Evolutionary conservation across 2,888 invertebrate species (phyloP).

Genomic region (Anthoptus insignis): DNA sequence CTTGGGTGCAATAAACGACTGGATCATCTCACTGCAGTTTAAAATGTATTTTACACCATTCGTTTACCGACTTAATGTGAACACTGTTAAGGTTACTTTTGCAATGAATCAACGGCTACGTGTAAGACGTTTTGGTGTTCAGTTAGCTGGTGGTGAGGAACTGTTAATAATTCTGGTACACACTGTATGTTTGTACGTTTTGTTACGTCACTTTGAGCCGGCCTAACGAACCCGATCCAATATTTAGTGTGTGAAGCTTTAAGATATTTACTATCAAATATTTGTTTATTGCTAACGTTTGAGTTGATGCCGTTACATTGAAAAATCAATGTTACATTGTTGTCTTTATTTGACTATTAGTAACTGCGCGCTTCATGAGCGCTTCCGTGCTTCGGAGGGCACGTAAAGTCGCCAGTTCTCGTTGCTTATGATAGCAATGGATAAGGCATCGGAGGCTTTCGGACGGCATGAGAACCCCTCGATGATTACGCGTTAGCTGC

Average conservation of each 20-base stretch:
- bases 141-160: constrained; percentile 66
- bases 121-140: constrained; percentile 51
- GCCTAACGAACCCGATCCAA: constrained; percentile 80
- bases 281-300: constrained; percentile 77
- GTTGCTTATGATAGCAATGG: too few relatives aligned
- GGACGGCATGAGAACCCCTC: too few relatives aligned
- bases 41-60: constrained; percentile 43
- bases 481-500: too few relatives aligned
- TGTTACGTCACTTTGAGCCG: constrained; percentile 82
- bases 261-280: constrained; percentile 82
- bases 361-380: too few relatives aligned
- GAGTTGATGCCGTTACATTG: constrained; percentile 66
- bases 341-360: background rate
- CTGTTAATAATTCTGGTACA: constrained; percentile 82
- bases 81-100: constrained; percentile 49
- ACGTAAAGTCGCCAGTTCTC: too few relatives aligned
- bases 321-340: constrained; percentile 7
- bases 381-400: too few relatives aligned
- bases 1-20: constrained; percentile 83
- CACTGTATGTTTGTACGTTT: constrained; percentile 77
- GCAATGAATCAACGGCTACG: background rate
- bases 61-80: constrained; percentile 50
- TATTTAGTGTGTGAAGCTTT: constrained; percentile 81
- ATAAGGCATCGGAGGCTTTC: too few relatives aligned
- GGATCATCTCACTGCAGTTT: constrained; percentile 75